Base-by-base conservation (phyloP, 2,888 invertebrate genomes). In the Thymelicus acteon region DNA sequence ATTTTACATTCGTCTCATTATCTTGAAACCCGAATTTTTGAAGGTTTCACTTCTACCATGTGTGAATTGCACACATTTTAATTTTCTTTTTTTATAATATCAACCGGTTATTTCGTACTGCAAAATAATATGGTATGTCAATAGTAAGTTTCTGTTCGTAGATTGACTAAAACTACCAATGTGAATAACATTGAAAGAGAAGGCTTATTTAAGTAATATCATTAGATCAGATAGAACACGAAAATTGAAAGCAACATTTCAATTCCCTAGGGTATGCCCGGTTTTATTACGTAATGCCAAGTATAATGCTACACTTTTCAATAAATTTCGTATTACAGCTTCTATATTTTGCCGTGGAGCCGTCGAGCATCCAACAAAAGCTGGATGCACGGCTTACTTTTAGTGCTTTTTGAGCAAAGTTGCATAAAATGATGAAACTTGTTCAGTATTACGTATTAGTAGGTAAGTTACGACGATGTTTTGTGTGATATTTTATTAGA, bases 251-350 rank as follows among this genome's bases (percentile, higher is more conserved):
- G 62, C 7, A 48, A 49, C 24, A 19, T 67, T 48, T 13, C 48
- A 37, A n/a, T 39, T 24, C 12, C 58, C 37, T 8, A 39, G 39
- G 39, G 37, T 58, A 6, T 37, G 31, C 57, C 57, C n/a, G 48
- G n/a, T 47, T 67, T 60, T 58, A 39, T 47, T 60, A 40, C 44
- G 48, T 67, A 61, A 67, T 54, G 37, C 40, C 5, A 13, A 31
- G 52, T 67, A 52, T 67, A 60, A n/a, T 24, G 54, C 8, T 61
- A 61, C 67, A 67, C 44, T 61, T 52, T 67, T 67, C 61, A 67
- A 67, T 67, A 67, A 67, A 67, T 67, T 67, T 61, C 61, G 54
- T 67, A 60, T 60, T 60, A 65, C 57, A 44, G 65, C 49, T 39
- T 31, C 54, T 52, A 65, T 52, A 66, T 66, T 60, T 48, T 48